Evolutionary conservation across 2,797 vertebrate genomes (phyloP), one percentile per base, ranked within the genome.

Genomic region (Mareca penelope): DNA sequence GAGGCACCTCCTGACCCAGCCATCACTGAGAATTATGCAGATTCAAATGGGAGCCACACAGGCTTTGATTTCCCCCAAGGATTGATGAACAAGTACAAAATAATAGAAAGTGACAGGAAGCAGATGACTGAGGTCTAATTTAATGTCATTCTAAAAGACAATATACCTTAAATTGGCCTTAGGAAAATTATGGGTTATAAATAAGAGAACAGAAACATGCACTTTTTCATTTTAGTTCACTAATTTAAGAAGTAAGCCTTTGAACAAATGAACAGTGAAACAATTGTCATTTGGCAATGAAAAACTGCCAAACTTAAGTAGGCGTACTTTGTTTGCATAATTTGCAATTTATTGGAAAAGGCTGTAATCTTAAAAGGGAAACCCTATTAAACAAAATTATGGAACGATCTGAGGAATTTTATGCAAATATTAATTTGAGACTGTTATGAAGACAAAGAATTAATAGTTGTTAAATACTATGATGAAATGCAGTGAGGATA

Each of bases 31-130:
- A 91, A 97, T 98, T 98, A 98, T 98, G 97, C 97, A 98, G 97
- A 98, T 97, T 97, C 95, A 97, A 96, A 97, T 94, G 90, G 97
- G 94, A 98, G 93, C 95, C 85, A 96, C 93, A 96, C 82, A 97
- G 97, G 95, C 97, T 98, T 96, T 97, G 95, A 98, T 98, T 97
- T 98, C 98, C 98, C 98, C 95, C 97, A 98, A 98, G 98, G 98
- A 98, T 96, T 97, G 97, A 97, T 94, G 97, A 97, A 97, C 96
- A 97, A 95, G 96, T 98, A 97, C 95, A 98, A 97, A 98, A 97
- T 98, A 98, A 98, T 97, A 97, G 95, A 96, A 98, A 98, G 98
- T 98, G 98, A 98, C 98, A 98, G 96, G 97, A 97, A 98, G 97
- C 98, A 98, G 98, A 98, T 91, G 96, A 98, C 95, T 95, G 96